Evolutionary conservation across 2,797 vertebrate species (phyloP), one percentile per base, ranked within the genome.

Genomic region (Danio tinwini): DNA sequence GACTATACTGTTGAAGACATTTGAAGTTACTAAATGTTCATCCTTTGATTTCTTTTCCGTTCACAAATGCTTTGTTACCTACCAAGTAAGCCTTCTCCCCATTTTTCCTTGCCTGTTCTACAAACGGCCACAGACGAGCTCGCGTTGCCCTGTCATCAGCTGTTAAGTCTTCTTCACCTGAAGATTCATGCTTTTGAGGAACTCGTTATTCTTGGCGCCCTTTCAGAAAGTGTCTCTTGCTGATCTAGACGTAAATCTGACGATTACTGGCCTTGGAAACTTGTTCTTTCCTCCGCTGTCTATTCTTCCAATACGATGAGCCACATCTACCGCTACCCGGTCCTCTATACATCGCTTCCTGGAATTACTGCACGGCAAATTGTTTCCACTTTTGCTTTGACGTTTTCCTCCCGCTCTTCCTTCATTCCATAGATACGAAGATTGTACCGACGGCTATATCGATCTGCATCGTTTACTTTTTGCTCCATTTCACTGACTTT

Each of bases 1-100:
- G 50, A 53, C 7, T n/a, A n/a, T 53, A n/a, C n/a, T 53, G 16
- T 2, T 8, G 16, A 9, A 56, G 53, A n/a, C n/a, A n/a, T n/a
- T n/a, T n/a, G n/a, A n/a, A n/a, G n/a, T n/a, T n/a, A n/a, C n/a
- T n/a, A 52, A 19, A 11, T 56, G 53, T 56, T 58, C 55, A 58
- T 29, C 55, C 19, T 29, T 58, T 58, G 29, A 58, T 29, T 29
- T 29, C 49, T 52, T 52, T 16, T 5, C 14, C 49, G 52, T 52
- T 52, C 6, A 52, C 14, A 52, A 52, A 52, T 58, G 55, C 55
- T 58, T 58, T 58, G 11, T 58, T 58, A 29, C 55, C 55, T 58
- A 58, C 19, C 19, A 58, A 11, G 55, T 58, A 58, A 13, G 55
- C 55, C 5, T 29, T 58, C 5, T 58, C 55, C 5, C 55, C 19